Evolutionary conservation across 2,888 invertebrate genomes (phyloP).

Genomic region (Carcina quercana): DNA sequence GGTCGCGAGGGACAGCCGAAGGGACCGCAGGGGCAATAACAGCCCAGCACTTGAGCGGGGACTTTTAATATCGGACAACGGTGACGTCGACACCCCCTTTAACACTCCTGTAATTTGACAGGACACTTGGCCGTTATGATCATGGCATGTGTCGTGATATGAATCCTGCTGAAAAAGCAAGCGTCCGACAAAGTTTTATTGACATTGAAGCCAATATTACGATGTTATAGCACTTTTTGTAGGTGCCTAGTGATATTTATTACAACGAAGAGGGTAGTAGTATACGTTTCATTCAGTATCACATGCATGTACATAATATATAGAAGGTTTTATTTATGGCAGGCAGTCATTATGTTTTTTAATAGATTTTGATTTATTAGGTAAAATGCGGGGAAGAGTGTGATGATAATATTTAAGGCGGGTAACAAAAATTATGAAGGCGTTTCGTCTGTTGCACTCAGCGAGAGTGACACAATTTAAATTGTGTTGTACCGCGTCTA

Average conservation of each 20-base stretch:
- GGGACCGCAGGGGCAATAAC: conserved; percentile 39
- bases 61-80: conserved; percentile 44
- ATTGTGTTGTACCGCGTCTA: too few species aligned
- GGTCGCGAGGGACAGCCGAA: conserved; percentile 45
- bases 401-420: too few species aligned
- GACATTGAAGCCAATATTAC: conserved; percentile 1
- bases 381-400: too few species aligned
- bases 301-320: neutral
- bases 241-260: too few species aligned
- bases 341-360: too few species aligned
- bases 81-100: conserved; percentile 27
- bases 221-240: conserved; percentile 1
- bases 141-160: conserved; percentile 19
- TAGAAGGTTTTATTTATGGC: too few species aligned
- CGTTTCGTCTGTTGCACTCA: too few species aligned
- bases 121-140: conserved; percentile 25
- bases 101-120: conserved; percentile 34
- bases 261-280: too few species aligned
- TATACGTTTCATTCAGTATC: neutral
- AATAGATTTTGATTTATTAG: too few species aligned
- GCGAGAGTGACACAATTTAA: too few species aligned
- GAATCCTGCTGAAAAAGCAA: conserved; percentile 18
- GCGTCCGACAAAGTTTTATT: conserved; percentile 16
- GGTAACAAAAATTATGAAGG: too few species aligned
- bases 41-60: conserved; percentile 38